Evolutionary conservation across 2,888 invertebrate genomes (phyloP).

Genomic region (Catocala fraxini): DNA sequence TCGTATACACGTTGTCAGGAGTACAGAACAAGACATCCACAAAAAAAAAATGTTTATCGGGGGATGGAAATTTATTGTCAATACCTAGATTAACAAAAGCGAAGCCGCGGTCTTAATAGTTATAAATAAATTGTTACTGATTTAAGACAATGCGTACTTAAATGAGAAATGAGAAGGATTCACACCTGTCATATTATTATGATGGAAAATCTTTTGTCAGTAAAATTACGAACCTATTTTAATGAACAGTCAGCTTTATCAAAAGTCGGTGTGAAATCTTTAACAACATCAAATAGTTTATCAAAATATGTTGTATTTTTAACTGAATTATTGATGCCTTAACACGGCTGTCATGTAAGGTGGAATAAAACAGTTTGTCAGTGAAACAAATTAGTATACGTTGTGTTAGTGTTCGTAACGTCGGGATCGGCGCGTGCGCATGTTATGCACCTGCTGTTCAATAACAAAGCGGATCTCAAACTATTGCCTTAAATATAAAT

Average conservation of each 20-base stretch:
- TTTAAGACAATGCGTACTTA: no score
- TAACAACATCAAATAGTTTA: background rate
- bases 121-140: no score
- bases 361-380: slow-evolving; percentile 53
- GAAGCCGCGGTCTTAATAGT: no score
- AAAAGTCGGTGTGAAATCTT: background rate
- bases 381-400: slow-evolving; percentile 53
- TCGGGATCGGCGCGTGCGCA: slow-evolving; percentile 65
- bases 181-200: no score
- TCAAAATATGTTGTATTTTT: background rate
- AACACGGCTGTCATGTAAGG: slow-evolving; percentile 45
- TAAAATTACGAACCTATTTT: background rate
- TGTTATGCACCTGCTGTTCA: slow-evolving; percentile 72
- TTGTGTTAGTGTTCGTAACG: slow-evolving; percentile 44
- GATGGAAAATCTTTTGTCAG: background rate
- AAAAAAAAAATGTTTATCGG: no score
- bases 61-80: no score
- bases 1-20: no score
- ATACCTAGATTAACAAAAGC: no score
- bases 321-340: slow-evolving; percentile 3
- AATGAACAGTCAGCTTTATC: background rate
- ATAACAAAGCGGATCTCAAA: slow-evolving; percentile 62
- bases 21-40: no score
- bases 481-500: slow-evolving; percentile 23
- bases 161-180: no score